phyloP scores from a whole-genome alignment of 2,797 vertebrate genomes.

The Nasua narica region DNA sequence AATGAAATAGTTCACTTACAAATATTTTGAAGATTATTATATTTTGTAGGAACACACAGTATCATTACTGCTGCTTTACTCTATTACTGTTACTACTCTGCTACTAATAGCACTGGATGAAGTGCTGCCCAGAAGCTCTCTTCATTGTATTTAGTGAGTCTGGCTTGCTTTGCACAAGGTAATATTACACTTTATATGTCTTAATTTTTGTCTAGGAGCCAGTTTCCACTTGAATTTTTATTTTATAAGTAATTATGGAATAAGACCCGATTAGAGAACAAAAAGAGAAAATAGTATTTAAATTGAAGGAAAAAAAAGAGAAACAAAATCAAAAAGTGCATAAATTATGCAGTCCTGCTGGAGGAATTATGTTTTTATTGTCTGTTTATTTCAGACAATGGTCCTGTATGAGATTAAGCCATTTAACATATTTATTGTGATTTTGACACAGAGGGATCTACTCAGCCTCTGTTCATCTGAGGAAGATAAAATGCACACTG shows the following conservation, averaged over 20 bases:
- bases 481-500: not conserved
- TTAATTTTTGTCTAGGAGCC: not conserved
- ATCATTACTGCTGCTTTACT: not conserved
- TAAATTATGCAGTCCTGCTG: not conserved
- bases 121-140: not conserved
- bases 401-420: not conserved
- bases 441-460: not conserved
- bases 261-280: not conserved
- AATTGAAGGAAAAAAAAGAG: not conserved
- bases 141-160: not conserved
- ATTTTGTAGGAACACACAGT: not conserved
- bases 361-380: not conserved
- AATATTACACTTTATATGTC: not conserved
- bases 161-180: not conserved
- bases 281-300: not conserved
- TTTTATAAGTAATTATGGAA: not conserved
- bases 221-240: not conserved
- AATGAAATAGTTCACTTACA: not conserved
- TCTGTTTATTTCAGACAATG: not conserved
- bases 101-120: not conserved
- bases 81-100: not conserved
- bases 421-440: not conserved
- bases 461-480: not conserved
- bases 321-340: not conserved
- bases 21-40: not conserved